phyloP scores from a whole-genome alignment of 2,888 invertebrate genomes.

The Hirudinaria manillensis region DNA sequence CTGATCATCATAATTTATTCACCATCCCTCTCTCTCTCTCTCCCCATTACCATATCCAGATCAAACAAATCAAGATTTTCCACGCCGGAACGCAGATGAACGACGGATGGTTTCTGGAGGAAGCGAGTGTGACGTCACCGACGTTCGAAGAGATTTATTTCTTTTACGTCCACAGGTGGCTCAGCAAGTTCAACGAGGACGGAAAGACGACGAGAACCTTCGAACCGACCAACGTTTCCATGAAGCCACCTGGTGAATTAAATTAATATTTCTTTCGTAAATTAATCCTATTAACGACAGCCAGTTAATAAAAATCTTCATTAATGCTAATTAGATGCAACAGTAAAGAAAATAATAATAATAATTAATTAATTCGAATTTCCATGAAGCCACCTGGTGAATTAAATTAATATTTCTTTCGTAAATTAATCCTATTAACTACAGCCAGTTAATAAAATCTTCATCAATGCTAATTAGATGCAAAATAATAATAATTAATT shows the following conservation, averaged over 20 bases:
- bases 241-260: conserved; percentile 1
- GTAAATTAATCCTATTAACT: too few relatives aligned
- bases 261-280: not conserved
- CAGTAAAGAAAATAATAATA: too few relatives aligned
- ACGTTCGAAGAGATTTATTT: conserved; percentile 27
- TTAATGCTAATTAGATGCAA: too few relatives aligned
- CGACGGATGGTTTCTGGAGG: conserved; percentile 28
- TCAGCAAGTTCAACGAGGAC: conserved; percentile 10
- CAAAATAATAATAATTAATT: too few relatives aligned
- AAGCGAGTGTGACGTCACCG: not conserved
- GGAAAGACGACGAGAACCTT: conserved; percentile 23
- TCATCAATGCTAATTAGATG: too few relatives aligned
- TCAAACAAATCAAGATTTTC: conserved; percentile 20
- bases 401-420: not conserved
- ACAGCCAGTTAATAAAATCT: too few relatives aligned
- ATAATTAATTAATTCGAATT: too few relatives aligned
- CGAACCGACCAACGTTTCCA: conserved; percentile 1
- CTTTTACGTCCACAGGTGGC: conserved; percentile 21
- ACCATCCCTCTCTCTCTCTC: too few relatives aligned
- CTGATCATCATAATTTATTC: too few relatives aligned
- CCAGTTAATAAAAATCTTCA: too few relatives aligned
- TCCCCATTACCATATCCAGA: not conserved
- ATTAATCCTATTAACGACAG: too few relatives aligned
- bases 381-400: not conserved
- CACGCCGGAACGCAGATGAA: conserved; percentile 25